Conservation (phyloP, 2,797 vertebrate species). For the Lutjanus argentimaculatus region DNA sequence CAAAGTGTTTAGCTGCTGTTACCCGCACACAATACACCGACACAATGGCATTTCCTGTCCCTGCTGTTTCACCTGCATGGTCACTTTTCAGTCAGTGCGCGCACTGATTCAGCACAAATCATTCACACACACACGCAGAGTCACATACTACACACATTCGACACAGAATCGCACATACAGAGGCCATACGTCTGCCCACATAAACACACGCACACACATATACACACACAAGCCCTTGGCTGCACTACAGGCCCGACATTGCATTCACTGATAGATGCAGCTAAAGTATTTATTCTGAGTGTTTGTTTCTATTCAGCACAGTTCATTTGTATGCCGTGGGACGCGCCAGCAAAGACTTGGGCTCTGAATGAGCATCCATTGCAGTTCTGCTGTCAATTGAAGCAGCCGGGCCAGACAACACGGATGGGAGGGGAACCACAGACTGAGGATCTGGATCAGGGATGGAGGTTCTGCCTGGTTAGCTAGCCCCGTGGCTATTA, state of each 20-base stretch:
- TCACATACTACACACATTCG: constrained; percentile 31
- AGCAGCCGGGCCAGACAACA: constrained; percentile 77
- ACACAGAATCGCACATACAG: constrained; percentile 27
- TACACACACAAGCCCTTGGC: constrained; percentile 44
- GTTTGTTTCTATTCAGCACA: constrained; percentile 83
- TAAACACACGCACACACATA: constrained; percentile 6
- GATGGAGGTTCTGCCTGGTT: constrained; percentile 62
- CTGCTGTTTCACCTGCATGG: constrained; percentile 79
- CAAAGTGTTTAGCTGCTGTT: constrained; percentile 64
- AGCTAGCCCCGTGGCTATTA: constrained; percentile 49
- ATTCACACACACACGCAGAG: constrained; percentile 52
- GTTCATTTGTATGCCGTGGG: constrained; percentile 86
- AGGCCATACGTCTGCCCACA: constrained; percentile 30
- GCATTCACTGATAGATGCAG: constrained; percentile 67
- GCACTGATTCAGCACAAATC: constrained; percentile 77
- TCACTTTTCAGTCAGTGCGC: constrained; percentile 68
- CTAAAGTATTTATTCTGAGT: constrained; percentile 81
- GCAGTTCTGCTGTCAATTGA: constrained; percentile 78
- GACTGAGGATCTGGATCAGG: constrained; percentile 64
- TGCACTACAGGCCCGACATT: constrained; percentile 26
- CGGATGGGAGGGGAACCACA: constrained; percentile 73
- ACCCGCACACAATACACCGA: constrained; percentile 59
- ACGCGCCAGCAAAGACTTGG: constrained; percentile 73
- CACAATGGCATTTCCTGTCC: constrained; percentile 77
- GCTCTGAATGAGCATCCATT: constrained; percentile 81